Conservation (phyloP, 2,113 vertebrate genomes). For the Sardina pilchardus region DNA sequence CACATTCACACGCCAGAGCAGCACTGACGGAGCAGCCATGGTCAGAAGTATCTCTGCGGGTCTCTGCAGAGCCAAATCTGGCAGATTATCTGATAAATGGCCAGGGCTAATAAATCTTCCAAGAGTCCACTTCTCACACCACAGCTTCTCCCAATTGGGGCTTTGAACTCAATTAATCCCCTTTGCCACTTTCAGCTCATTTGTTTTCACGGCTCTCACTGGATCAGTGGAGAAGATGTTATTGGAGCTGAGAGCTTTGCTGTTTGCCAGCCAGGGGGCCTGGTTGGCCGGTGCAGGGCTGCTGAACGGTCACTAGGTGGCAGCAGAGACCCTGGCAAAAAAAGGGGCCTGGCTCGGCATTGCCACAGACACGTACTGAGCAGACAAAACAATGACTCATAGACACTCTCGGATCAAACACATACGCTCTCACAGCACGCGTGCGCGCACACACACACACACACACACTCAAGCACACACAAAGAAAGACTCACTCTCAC, state of each 20-base stretch:
- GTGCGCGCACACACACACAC: not conserved
- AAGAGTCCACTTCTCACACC: not conserved
- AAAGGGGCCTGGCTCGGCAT: not conserved
- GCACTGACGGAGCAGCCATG: not conserved
- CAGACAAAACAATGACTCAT: slow-evolving; percentile 2
- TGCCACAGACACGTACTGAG: not conserved
- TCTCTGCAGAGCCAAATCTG: slow-evolving; percentile 7
- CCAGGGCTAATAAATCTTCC: slow-evolving; percentile 35
- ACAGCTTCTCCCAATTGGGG: slow-evolving; percentile 12
- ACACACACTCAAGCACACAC: not conserved
- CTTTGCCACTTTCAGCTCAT: slow-evolving; percentile 25
- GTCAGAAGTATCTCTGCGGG: not conserved
- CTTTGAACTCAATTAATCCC: slow-evolving; percentile 37
- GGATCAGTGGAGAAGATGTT: slow-evolving; percentile 37
- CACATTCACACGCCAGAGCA: not conserved
- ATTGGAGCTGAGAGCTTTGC: slow-evolving; percentile 6
- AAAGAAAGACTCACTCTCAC: not conserved
- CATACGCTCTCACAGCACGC: not conserved
- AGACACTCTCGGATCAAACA: not conserved
- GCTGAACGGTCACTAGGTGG: slow-evolving; percentile 53
- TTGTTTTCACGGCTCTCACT: slow-evolving; percentile 23
- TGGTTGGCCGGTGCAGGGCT: not conserved
- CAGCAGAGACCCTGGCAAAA: slow-evolving; percentile 39
- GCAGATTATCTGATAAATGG: slow-evolving; percentile 36
- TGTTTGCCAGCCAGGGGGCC: not conserved